These are phyloP conservation scores for Sternarchorhynchus goeldii DNA, from an alignment of 2,797 vertebrate genomes.

Conservation along the genomic window DNA sequence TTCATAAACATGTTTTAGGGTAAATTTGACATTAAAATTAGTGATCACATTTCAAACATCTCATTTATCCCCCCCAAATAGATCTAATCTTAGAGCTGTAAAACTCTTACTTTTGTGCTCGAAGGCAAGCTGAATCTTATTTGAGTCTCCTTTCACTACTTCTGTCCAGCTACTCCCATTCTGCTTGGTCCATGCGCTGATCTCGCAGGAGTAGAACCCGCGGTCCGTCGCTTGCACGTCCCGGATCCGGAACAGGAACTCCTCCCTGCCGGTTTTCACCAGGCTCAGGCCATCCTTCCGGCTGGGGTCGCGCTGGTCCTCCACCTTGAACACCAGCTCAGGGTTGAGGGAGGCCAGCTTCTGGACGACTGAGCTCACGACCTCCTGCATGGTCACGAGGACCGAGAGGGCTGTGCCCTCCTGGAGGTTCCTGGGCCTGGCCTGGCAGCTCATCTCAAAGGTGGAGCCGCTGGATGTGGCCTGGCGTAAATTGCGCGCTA, in stretches of 20 bases:
- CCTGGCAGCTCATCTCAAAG: constrained; percentile 92
- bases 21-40: too few relatives aligned
- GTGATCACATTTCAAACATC: too few relatives aligned
- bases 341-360: constrained; percentile 86
- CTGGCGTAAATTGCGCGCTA: constrained; percentile 78
- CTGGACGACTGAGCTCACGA: constrained; percentile 63
- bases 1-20: not conserved
- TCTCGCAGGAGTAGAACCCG: constrained; percentile 87
- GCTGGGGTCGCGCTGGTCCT: constrained; percentile 78
- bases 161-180: constrained; percentile 78
- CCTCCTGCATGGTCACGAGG: constrained; percentile 82
- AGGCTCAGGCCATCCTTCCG: constrained; percentile 83
- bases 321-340: constrained; percentile 82
- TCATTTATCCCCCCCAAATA: constrained; percentile 3
- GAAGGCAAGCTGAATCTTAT: constrained; percentile 87
- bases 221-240: constrained; percentile 86
- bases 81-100: not conserved
- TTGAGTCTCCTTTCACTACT: constrained; percentile 80
- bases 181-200: constrained; percentile 85
- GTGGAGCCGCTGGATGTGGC: constrained; percentile 85
- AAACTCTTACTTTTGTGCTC: constrained; percentile 80
- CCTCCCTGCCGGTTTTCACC: constrained; percentile 82
- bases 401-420: constrained; percentile 83
- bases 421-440: constrained; percentile 78
- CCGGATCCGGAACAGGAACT: constrained; percentile 88